These are phyloP conservation scores for Ptychoptera albimana DNA, from an alignment of 2,888 invertebrate species.

Conservation along the genomic window DNA sequence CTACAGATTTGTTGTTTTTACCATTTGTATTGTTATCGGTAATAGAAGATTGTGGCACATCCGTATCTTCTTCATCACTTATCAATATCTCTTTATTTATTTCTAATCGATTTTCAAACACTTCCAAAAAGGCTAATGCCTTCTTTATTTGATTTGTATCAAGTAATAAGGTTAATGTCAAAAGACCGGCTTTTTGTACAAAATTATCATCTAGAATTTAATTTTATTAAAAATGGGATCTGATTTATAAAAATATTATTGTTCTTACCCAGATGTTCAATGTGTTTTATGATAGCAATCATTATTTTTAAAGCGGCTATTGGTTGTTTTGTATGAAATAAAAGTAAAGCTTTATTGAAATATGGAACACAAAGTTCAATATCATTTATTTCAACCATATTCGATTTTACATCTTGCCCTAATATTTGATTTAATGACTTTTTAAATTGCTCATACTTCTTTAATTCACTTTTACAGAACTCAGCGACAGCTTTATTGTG, in stretches of 20 bases:
- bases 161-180: conserved; percentile 23
- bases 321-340: conserved; percentile 26
- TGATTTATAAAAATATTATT: background rate
- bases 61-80: conserved; percentile 10
- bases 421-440: conserved; percentile 39
- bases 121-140: conserved; percentile 24
- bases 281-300: conserved; percentile 17
- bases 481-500: conserved; percentile 77
- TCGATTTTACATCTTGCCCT: conserved; percentile 10
- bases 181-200: conserved; percentile 20
- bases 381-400: background rate
- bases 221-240: background rate
- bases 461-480: conserved; percentile 57
- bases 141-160: conserved; percentile 26
- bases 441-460: conserved; percentile 55
- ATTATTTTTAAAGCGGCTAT: conserved; percentile 23
- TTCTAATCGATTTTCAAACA: conserved; percentile 20
- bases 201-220: conserved; percentile 20
- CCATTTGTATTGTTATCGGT: conserved; percentile 4
- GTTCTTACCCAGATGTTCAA: conserved; percentile 14
- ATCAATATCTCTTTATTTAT: conserved; percentile 11
- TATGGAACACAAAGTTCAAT: conserved; percentile 3
- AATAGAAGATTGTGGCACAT: no score
- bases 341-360: conserved; percentile 24
- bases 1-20: conserved; percentile 5